These are phyloP conservation scores for Pristionchus arcanus DNA, from an alignment of 2,888 invertebrate species.

Conservation along the genomic window DNA sequence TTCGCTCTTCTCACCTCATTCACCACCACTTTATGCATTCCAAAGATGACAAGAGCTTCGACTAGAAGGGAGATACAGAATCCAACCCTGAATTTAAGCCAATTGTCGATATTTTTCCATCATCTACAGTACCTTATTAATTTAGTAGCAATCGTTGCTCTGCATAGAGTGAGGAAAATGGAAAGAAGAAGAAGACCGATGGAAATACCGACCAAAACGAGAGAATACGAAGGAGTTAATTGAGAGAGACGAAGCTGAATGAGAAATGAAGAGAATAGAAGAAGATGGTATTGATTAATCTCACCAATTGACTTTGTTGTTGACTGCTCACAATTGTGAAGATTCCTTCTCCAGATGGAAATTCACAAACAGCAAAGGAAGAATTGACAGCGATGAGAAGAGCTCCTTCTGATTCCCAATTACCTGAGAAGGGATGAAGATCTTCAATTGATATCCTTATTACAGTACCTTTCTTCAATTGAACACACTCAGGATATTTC, in stretches of 20 bases:
- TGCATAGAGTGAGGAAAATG: slow-evolving; percentile 43
- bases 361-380: slow-evolving; percentile 75
- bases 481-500: slow-evolving; percentile 74
- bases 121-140: slow-evolving; percentile 39
- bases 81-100: slow-evolving; percentile 59
- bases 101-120: neutral
- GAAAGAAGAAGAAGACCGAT: slow-evolving; percentile 42
- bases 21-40: slow-evolving; percentile 69
- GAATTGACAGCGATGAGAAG: slow-evolving; percentile 71
- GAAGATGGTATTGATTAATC: slow-evolving; percentile 29
- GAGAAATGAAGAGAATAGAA: slow-evolving; percentile 56
- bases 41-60: slow-evolving; percentile 68
- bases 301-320: slow-evolving; percentile 60
- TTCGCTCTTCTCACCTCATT: slow-evolving; percentile 62
- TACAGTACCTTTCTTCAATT: slow-evolving; percentile 49
- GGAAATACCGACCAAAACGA: slow-evolving; percentile 12
- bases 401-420: slow-evolving; percentile 66
- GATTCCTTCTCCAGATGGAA: slow-evolving; percentile 62
- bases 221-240: slow-evolving; percentile 27
- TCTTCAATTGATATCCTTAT: neutral
- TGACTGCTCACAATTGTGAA: slow-evolving; percentile 70
- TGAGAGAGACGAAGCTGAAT: slow-evolving; percentile 66
- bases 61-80: slow-evolving; percentile 73
- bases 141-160: slow-evolving; percentile 36
- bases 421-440: neutral